Conservation (phyloP, 1,140 invertebrate genomes). For the Ephestia elutella region DNA sequence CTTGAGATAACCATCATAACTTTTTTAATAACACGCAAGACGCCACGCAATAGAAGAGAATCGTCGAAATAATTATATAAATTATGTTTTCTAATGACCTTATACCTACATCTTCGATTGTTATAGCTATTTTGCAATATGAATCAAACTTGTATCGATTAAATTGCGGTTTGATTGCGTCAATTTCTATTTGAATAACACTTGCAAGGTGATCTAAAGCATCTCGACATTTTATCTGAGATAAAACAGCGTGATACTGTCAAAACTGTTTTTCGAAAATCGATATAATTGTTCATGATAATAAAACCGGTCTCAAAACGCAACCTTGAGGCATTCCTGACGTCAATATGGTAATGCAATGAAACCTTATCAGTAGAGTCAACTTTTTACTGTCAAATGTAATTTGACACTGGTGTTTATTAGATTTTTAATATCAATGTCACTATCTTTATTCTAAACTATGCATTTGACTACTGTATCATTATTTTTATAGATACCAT, state of each 20-base stretch:
- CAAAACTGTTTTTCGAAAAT: constrained; percentile 20
- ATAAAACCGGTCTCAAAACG: constrained; percentile 12
- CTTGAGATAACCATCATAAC: background rate
- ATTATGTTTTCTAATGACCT: too few relatives aligned
- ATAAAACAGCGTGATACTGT: constrained; percentile 25
- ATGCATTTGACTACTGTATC: background rate
- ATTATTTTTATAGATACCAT: too few relatives aligned
- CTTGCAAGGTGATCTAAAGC: constrained; percentile 17
- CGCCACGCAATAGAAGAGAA: too few relatives aligned
- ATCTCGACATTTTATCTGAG: constrained; percentile 23
- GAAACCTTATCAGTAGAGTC: constrained; percentile 11
- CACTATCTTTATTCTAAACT: background rate
- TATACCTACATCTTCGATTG: too few relatives aligned
- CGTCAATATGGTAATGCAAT: background rate
- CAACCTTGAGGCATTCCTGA: constrained; percentile 15
- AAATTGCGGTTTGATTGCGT: too few relatives aligned
- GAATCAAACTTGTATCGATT: too few relatives aligned
- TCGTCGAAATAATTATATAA: too few relatives aligned
- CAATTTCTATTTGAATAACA: background rate
- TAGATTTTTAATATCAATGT: background rate
- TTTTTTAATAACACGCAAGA: background rate
- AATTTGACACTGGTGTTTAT: background rate
- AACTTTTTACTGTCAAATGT: constrained; percentile 2
- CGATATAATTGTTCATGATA: constrained; percentile 14
- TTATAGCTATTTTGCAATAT: too few relatives aligned